Evolutionary conservation across 2,888 invertebrate genomes (phyloP).

Genomic region (Cryptus viduatorius): DNA sequence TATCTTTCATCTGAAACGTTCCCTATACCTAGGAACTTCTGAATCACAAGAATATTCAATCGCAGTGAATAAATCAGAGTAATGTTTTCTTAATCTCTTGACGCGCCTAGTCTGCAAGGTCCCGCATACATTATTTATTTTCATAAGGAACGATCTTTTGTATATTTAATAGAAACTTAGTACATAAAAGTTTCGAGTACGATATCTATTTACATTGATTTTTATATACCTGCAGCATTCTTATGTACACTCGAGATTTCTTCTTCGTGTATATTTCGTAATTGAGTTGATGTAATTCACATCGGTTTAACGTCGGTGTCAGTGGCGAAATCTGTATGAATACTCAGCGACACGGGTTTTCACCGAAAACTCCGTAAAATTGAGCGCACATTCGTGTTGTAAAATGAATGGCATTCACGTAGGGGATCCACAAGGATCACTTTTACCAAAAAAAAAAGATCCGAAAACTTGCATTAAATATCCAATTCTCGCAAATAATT

Average conservation of each 20-base stretch:
- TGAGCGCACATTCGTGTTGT: no score
- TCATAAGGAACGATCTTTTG: not conserved
- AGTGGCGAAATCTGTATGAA: no score
- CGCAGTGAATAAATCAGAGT: not conserved
- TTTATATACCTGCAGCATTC: not conserved
- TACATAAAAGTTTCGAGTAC: not conserved
- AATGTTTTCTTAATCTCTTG: constrained; percentile 1
- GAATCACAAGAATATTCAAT: not conserved
- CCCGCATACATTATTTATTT: not conserved
- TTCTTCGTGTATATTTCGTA: not conserved
- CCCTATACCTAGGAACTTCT: not conserved
- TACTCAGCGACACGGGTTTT: no score
- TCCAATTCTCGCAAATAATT: no score
- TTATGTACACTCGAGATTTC: not conserved
- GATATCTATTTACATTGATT: not conserved
- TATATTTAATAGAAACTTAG: not conserved
- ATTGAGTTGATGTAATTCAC: no score
- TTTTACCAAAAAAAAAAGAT: no score
- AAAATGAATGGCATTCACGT: no score
- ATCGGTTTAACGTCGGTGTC: no score
- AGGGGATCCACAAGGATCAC: no score
- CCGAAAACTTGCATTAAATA: no score
- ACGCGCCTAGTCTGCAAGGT: not conserved
- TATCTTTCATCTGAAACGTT: not conserved
- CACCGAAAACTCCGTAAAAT: no score